These are phyloP conservation scores for Tenebrio molitor DNA, from an alignment of 1,140 invertebrate species.

Conservation along the genomic window DNA sequence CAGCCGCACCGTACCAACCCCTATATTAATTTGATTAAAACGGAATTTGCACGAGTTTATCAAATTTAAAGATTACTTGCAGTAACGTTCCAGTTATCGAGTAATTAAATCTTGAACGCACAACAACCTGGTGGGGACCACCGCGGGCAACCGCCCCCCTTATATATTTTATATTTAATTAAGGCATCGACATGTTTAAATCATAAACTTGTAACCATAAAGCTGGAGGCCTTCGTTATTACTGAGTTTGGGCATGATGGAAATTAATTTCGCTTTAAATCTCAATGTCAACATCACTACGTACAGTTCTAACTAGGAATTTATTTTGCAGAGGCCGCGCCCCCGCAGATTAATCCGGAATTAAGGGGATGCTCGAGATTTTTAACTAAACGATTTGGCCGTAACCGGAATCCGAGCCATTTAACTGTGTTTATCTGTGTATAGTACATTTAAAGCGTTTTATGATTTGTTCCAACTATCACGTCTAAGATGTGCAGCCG, in stretches of 20 bases:
- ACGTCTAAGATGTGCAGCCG: conserved; percentile 14
- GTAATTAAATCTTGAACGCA: conserved; percentile 34
- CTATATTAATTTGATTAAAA: conserved; percentile 27
- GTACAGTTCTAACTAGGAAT: conserved; percentile 24
- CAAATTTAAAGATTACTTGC: conserved; percentile 34
- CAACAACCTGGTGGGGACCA: conserved; percentile 7
- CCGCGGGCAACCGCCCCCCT: conserved; percentile 4
- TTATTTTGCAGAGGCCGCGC: conserved; percentile 5
- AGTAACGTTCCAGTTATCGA: conserved; percentile 17
- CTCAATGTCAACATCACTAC: conserved; percentile 29
- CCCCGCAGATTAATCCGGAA: conserved; percentile 17
- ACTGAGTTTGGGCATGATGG: conserved; percentile 27
- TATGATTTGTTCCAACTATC: conserved; percentile 37
- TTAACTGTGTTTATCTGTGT: conserved; percentile 33
- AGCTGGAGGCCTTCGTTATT: conserved; percentile 20
- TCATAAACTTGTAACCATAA: conserved; percentile 28
- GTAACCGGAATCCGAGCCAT: conserved; percentile 7
- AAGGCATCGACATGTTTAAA: conserved; percentile 39
- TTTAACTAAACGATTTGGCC: conserved; percentile 24
- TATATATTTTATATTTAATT: conserved; percentile 36
- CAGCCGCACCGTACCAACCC: conserved; percentile 21
- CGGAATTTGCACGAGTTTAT: conserved; percentile 28
- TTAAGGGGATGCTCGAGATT: conserved; percentile 7
- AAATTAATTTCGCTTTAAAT: conserved; percentile 40
- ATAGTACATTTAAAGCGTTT: conserved; percentile 37